phyloP scores from a whole-genome alignment of 64 coral and sea anemone genomes.

The Montipora foliosa region DNA sequence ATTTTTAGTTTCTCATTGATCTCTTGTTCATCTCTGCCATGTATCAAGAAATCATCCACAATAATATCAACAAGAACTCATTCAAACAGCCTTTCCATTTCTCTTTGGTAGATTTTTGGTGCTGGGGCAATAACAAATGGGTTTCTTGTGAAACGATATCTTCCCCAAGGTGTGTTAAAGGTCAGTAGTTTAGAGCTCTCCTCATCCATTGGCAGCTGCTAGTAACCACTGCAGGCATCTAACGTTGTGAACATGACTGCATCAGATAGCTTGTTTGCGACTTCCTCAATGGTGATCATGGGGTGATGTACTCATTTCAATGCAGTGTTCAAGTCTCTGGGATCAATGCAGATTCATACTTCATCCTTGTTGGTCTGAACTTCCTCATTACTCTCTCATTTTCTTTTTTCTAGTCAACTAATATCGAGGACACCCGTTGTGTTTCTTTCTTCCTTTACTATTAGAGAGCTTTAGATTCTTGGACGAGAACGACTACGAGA shows the following conservation, averaged over 20 bases:
- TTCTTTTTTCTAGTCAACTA: too few species aligned
- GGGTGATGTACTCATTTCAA: too few species aligned
- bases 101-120: constrained; percentile 44
- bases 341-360: too few species aligned
- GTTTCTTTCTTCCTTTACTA: too few species aligned
- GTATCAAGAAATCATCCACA: constrained; percentile 51
- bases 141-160: constrained; percentile 22
- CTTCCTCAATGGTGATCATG: too few species aligned
- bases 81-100: constrained; percentile 49
- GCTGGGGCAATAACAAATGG: constrained; percentile 16
- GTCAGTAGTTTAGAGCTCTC: constrained; percentile 48
- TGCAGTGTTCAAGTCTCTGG: too few species aligned
- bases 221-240: neutral
- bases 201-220: neutral
- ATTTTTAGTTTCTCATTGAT: neutral
- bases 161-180: constrained; percentile 25
- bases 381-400: too few species aligned
- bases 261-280: too few species aligned
- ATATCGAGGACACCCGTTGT: too few species aligned
- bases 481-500: too few species aligned
- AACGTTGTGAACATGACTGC: neutral
- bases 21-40: neutral
- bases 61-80: constrained; percentile 47
- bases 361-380: too few species aligned
- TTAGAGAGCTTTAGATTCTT: too few species aligned